These are phyloP conservation scores for Chionomys nivalis DNA, from an alignment of 2,113 vertebrate species.

Conservation along the genomic window DNA sequence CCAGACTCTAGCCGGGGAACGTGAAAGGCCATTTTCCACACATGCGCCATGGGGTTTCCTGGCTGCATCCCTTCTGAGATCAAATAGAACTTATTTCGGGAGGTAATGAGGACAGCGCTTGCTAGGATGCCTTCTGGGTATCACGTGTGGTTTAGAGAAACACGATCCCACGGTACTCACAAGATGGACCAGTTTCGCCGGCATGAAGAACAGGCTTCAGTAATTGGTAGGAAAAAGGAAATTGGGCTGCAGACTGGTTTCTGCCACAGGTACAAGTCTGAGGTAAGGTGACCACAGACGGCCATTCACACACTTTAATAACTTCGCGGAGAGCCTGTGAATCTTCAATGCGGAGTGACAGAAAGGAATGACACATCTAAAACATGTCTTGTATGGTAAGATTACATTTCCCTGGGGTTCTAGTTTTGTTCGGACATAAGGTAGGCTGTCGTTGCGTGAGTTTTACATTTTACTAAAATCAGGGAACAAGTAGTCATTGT, in stretches of 20 bases:
- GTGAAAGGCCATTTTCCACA: not conserved
- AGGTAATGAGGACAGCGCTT: not conserved
- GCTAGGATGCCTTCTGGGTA: slow-evolving; percentile 37
- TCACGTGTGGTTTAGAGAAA: slow-evolving; percentile 35
- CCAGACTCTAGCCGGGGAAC: not conserved
- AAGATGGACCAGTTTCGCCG: not conserved
- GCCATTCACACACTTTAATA: slow-evolving; percentile 32
- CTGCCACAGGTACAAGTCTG: slow-evolving; percentile 43
- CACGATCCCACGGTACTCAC: not conserved
- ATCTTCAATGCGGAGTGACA: slow-evolving; percentile 45
- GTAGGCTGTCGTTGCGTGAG: not conserved
- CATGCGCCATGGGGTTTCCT: not conserved
- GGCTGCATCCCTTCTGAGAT: slow-evolving; percentile 48
- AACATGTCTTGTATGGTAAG: slow-evolving; percentile 24
- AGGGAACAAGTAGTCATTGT: not conserved
- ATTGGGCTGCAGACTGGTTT: slow-evolving; percentile 55
- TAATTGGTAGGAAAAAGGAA: slow-evolving; percentile 62
- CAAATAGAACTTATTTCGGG: slow-evolving; percentile 24
- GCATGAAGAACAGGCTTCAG: slow-evolving; percentile 26
- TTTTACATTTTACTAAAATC: slow-evolving; percentile 20
- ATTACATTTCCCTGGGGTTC: not conserved
- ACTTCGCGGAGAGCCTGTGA: slow-evolving; percentile 4
- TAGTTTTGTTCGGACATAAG: not conserved
- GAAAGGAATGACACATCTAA: slow-evolving; percentile 24
- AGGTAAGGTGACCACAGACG: slow-evolving; percentile 12